phyloP scores from a whole-genome alignment of 2,113 vertebrate species.

The Rhynchomys soricoides region DNA sequence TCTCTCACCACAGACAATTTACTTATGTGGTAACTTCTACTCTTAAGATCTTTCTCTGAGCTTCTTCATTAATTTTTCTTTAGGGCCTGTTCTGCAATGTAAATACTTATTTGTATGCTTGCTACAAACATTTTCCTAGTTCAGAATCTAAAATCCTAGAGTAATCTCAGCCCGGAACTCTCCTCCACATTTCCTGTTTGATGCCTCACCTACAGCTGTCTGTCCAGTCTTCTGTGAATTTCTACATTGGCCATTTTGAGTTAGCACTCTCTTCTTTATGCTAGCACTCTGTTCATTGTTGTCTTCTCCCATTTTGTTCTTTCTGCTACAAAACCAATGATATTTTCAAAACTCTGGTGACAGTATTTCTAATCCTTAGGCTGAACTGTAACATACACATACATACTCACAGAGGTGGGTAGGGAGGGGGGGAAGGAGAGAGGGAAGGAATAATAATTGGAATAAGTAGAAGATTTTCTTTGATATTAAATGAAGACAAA shows the following conservation, averaged over 20 bases:
- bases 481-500: background rate
- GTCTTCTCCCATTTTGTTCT: background rate
- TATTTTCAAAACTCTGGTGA: background rate
- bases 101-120: background rate
- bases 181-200: background rate
- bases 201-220: background rate
- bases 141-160: background rate
- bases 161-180: background rate
- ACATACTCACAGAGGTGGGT: background rate
- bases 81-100: background rate
- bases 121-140: background rate
- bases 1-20: background rate
- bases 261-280: background rate
- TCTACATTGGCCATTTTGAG: background rate
- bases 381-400: background rate
- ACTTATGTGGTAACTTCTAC: background rate
- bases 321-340: background rate
- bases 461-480: background rate
- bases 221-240: background rate
- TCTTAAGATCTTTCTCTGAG: background rate
- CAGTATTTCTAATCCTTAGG: background rate
- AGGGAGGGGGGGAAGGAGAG: too few relatives aligned
- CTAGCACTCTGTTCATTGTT: background rate
- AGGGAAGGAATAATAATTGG: background rate
- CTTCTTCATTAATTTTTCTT: background rate